Percentiles rank a stretch among this genome's conserved stretches.
phyloP scores from a whole-genome alignment of 1,140 invertebrate species.

The Cotesia vestalis region DNA sequence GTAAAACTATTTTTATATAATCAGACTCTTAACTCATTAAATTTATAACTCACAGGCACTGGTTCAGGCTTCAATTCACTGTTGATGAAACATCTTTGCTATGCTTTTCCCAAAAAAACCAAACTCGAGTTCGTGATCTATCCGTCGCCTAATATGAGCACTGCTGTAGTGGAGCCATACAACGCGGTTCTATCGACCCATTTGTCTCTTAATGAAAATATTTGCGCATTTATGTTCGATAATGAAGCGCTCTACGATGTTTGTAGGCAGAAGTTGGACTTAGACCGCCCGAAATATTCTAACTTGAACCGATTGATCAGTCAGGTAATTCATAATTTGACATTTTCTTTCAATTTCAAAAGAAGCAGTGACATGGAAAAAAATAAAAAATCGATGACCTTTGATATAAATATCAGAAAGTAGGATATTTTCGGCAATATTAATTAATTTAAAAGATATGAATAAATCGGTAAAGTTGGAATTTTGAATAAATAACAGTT shows the following conservation, averaged over 20 bases:
- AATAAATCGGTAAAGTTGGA: no score
- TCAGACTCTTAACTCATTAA: no score
- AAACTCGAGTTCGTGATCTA: conserved; percentile 35
- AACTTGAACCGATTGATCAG: conserved; percentile 79
- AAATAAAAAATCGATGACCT: no score
- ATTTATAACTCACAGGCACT: background rate
- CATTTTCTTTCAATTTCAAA: no score
- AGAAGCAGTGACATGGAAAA: no score
- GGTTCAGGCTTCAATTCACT: conserved; percentile 86
- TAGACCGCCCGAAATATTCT: conserved; percentile 77
- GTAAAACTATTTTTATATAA: no score
- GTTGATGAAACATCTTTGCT: conserved; percentile 70
- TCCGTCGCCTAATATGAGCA: conserved; percentile 44
- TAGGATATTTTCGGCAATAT: no score
- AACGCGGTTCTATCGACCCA: conserved; percentile 74
- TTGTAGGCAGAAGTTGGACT: conserved; percentile 67
- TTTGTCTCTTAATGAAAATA: conserved; percentile 71
- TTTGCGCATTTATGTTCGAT: conserved; percentile 71
- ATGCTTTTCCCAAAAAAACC: conserved; percentile 30
- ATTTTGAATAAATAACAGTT: no score
- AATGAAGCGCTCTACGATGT: conserved; percentile 37
- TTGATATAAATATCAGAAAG: no score
- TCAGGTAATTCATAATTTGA: conserved; percentile 53
- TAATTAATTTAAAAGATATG: no score
- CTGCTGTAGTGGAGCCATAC: conserved; percentile 78